Percentiles rank a stretch among this genome's conserved stretches.
phyloP scores from a whole-genome alignment of 1,140 invertebrate species.

The Acromyrmex echinatior region DNA sequence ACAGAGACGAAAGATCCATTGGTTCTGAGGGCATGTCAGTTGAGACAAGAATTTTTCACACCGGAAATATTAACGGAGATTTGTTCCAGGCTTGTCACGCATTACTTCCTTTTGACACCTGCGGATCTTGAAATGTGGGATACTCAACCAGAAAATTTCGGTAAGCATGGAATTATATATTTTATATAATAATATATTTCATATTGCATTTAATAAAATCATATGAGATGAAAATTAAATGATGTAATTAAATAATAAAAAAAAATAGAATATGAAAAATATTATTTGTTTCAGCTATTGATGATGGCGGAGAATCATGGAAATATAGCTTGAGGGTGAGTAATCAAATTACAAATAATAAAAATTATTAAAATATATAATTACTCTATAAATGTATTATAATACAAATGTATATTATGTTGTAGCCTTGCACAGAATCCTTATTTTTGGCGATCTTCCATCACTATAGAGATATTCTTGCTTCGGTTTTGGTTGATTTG shows the following conservation, averaged over 20 bases:
- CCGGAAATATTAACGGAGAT: constrained; percentile 91
- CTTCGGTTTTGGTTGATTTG: constrained; percentile 92
- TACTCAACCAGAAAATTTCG: constrained; percentile 95
- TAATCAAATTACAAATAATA: constrained; percentile 52
- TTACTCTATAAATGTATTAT: constrained; percentile 58
- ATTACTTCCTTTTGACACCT: constrained; percentile 95
- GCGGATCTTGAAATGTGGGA: constrained; percentile 96
- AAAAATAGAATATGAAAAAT: not conserved
- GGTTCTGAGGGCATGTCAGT: constrained; percentile 89
- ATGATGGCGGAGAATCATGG: constrained; percentile 96
- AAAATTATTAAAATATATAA: constrained; percentile 37
- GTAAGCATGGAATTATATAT: constrained; percentile 81
- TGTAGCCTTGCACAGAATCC: constrained; percentile 94
- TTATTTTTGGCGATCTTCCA: constrained; percentile 95
- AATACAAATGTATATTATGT: constrained; percentile 22
- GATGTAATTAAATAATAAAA: not conserved
- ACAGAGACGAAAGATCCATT: constrained; percentile 85
- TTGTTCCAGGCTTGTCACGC: constrained; percentile 93
- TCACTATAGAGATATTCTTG: constrained; percentile 91
- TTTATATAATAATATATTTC: constrained; percentile 2
- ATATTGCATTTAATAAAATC: not conserved
- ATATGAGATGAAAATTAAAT: not conserved
- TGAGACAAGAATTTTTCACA: constrained; percentile 92
- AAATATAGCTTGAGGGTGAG: constrained; percentile 95
- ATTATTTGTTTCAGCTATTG: constrained; percentile 88